Conservation (phyloP, 2,888 invertebrate species). For the Athalia rosae region DNA sequence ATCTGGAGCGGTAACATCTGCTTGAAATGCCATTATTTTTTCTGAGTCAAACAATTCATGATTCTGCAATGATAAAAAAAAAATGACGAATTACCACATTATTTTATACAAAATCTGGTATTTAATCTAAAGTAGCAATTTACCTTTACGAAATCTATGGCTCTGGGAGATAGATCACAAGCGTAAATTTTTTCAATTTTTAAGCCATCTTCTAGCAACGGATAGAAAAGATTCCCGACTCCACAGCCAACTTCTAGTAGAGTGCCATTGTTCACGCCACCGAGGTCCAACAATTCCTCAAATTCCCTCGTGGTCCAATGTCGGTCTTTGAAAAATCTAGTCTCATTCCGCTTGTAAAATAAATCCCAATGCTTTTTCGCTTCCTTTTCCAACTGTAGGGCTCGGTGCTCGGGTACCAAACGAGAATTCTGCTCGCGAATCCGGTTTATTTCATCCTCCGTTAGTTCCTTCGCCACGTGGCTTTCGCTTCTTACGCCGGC, state of each 20-base stretch:
- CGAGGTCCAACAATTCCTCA: constrained; percentile 82
- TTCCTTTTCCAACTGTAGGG: constrained; percentile 85
- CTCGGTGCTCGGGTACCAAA: constrained; percentile 83
- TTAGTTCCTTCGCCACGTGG: constrained; percentile 75
- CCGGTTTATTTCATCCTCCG: constrained; percentile 78
- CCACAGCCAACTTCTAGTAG: constrained; percentile 95
- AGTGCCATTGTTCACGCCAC: constrained; percentile 68
- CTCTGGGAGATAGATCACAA: constrained; percentile 95
- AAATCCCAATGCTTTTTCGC: constrained; percentile 95
- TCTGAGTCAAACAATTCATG: constrained; percentile 79
- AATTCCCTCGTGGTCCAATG: constrained; percentile 99
- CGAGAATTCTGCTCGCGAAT: constrained; percentile 83
- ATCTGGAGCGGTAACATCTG: constrained; percentile 86
- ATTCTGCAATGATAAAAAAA: constrained; percentile 54
- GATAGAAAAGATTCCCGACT: constrained; percentile 97
- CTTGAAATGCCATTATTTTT: constrained; percentile 86
- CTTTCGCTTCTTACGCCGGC: constrained; percentile 48
- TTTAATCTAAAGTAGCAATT: constrained; percentile 62
- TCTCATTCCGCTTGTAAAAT: constrained; percentile 96
- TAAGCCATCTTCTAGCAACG: constrained; percentile 86
- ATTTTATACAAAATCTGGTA: constrained; percentile 20
- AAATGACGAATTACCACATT: neutral
- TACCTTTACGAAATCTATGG: constrained; percentile 88
- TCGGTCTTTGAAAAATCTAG: constrained; percentile 94
- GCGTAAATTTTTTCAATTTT: constrained; percentile 81